Evolutionary conservation across 2,888 invertebrate genomes (phyloP), one percentile per base, ranked within the genome.

Genomic region (Apeira syringaria): DNA sequence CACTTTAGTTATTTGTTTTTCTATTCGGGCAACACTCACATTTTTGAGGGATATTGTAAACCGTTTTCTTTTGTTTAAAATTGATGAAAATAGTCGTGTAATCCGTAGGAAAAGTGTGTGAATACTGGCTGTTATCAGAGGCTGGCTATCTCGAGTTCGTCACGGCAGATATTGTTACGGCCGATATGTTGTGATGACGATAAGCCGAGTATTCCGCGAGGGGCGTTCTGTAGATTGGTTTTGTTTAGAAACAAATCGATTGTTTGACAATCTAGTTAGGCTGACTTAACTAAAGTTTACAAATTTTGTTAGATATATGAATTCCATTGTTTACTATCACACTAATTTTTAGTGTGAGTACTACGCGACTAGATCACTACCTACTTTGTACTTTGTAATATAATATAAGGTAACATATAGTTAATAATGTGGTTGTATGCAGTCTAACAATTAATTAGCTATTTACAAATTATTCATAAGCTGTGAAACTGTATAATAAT

Each of bases 111-210:
- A 73, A 75, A 80, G 52, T 74, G 63, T 73, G 62, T 58, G 68
- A 67, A 61, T 56, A 87, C 87, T 88, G 85, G 47, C 55, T 62
- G 77, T 83, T 88, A 87, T 88, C 88, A 84, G 77, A 74, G 63
- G 68, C 70, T 70, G 75, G 75, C 69, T 86, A 88, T 88, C 83
- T 81, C 62, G 74, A 71, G 72, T 84, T 83, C 75, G 88, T 85
- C 85, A 88, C 81, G 86, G 74, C 81, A 83, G 87, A 87, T 78
- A 87, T 81, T 80, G 76, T 77, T 69, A 65, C 65, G 65, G 48
- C 29, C 64, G 70, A 64, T 68, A 66, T 36, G 36, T 68, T 77
- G 68, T 80, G 79, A 74, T 75, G 80, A 74, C 80, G 87, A 85
- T 86, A 86, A 74, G 50, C 20, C 11, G 6, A 18, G 8, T 24